Percentiles rank a stretch among this genome's conserved stretches.
Conservation (phyloP, 2,888 invertebrate species). For the Blastobasis adustella region DNA sequence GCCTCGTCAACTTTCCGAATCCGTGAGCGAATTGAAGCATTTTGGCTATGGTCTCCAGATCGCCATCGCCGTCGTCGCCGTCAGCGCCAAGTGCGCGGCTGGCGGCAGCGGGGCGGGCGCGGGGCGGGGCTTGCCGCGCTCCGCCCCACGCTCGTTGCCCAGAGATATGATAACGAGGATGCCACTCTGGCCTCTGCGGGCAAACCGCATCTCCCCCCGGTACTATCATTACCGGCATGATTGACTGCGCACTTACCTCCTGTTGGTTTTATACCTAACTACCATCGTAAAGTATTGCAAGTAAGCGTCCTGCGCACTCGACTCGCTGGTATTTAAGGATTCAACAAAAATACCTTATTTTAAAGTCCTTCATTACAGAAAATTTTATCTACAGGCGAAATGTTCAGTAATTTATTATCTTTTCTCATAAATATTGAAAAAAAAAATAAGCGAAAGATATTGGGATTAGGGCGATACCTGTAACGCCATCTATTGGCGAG, state of each 20-base stretch:
- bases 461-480: background rate
- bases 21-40: slow-evolving; percentile 95
- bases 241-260: slow-evolving; percentile 61
- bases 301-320: too few relatives aligned
- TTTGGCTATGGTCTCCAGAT: slow-evolving; percentile 94
- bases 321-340: too few relatives aligned
- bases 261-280: slow-evolving; percentile 40
- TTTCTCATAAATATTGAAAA: too few relatives aligned
- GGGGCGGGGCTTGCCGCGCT: slow-evolving; percentile 16
- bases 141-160: slow-evolving; percentile 22
- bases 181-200: slow-evolving; percentile 54
- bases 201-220: slow-evolving; percentile 56
- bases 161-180: slow-evolving; percentile 64
- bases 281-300: background rate
- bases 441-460: too few relatives aligned
- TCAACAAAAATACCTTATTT: too few relatives aligned
- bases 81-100: slow-evolving; percentile 21
- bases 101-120: slow-evolving; percentile 21
- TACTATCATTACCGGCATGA: slow-evolving; percentile 63
- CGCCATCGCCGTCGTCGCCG: slow-evolving; percentile 25
- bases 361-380: too few relatives aligned
- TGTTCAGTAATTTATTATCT: too few relatives aligned
- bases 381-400: too few relatives aligned
- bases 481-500: slow-evolving; percentile 1
- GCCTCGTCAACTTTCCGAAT: slow-evolving; percentile 32